Conservation (phyloP, 2,797 vertebrate genomes). For the Peromyscus aztecus region DNA sequence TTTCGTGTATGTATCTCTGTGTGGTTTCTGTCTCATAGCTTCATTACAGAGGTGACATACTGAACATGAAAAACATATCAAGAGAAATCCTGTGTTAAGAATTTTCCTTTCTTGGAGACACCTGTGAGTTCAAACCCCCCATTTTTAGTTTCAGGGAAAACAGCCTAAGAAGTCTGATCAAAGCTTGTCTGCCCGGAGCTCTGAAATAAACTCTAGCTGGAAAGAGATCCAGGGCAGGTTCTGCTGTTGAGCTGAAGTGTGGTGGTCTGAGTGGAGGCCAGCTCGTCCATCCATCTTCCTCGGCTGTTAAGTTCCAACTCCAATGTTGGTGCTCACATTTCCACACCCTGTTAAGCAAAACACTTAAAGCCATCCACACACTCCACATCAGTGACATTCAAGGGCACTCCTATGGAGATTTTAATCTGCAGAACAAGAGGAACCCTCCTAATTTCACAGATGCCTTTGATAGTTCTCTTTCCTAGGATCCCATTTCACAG, state of each 20-base stretch:
- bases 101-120: constrained; percentile 42
- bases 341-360: constrained; percentile 72
- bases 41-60: background rate
- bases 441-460: constrained; percentile 66
- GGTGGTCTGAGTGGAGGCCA: background rate
- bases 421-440: constrained; percentile 58
- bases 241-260: constrained; percentile 36
- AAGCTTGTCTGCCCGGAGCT: background rate
- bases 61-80: constrained; percentile 66
- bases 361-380: constrained; percentile 72
- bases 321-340: constrained; percentile 67
- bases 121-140: constrained; percentile 1
- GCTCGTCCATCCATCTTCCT: constrained; percentile 67
- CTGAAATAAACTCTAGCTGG: constrained; percentile 54
- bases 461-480: constrained; percentile 48
- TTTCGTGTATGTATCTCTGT: background rate
- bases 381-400: constrained; percentile 69
- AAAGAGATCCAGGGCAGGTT: constrained; percentile 8
- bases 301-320: constrained; percentile 66
- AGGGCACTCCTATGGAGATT: constrained; percentile 49
- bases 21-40: background rate
- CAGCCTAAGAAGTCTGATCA: constrained; percentile 19
- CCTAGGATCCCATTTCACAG: constrained; percentile 47
- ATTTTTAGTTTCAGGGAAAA: constrained; percentile 68
- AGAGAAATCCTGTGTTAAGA: constrained; percentile 37